A percentile compares a stretch with the other conserved stretches of the same genome.
Conservation (phyloP, 2,888 invertebrate genomes). For the Gymnocheta viridis region DNA sequence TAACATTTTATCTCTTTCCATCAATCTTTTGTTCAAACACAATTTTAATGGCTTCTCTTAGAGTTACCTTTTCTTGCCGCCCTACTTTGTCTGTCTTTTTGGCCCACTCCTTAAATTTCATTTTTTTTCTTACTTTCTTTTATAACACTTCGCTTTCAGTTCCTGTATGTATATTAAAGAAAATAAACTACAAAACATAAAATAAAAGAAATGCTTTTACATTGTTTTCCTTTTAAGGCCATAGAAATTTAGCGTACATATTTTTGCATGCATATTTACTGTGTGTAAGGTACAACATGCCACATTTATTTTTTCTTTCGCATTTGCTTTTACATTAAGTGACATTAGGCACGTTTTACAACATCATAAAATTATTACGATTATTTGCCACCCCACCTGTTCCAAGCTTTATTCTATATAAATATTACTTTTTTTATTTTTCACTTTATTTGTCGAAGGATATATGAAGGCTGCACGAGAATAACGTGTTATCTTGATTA, state of each 20-base stretch:
- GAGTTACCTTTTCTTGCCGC: constrained; percentile 18
- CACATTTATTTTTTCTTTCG: neutral
- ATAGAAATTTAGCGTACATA: constrained; percentile 20
- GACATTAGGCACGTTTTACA: constrained; percentile 70
- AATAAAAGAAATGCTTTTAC: constrained; percentile 61
- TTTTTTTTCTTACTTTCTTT: constrained; percentile 13
- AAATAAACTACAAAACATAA: constrained; percentile 30
- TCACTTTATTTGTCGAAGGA: constrained; percentile 52
- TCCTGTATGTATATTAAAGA: constrained; percentile 46
- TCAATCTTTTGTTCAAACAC: constrained; percentile 56
- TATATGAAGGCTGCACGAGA: constrained; percentile 55
- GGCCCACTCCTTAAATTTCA: constrained; percentile 17
- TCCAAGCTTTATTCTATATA: constrained; percentile 20
- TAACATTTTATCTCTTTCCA: constrained; percentile 45
- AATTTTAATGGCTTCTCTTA: constrained; percentile 41
- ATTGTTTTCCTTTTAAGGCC: constrained; percentile 67
- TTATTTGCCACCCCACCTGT: constrained; percentile 61
- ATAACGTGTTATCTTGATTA: constrained; percentile 76
- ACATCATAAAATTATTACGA: constrained; percentile 70
- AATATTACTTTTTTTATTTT: neutral
- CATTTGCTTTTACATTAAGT: constrained; percentile 47
- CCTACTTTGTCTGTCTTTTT: neutral
- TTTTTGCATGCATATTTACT: constrained; percentile 58
- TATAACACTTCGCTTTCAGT: constrained; percentile 51
- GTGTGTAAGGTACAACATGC: constrained; percentile 26